phyloP scores from a whole-genome alignment of 2,113 vertebrate species.

The Tricholaema leucomelas region DNA sequence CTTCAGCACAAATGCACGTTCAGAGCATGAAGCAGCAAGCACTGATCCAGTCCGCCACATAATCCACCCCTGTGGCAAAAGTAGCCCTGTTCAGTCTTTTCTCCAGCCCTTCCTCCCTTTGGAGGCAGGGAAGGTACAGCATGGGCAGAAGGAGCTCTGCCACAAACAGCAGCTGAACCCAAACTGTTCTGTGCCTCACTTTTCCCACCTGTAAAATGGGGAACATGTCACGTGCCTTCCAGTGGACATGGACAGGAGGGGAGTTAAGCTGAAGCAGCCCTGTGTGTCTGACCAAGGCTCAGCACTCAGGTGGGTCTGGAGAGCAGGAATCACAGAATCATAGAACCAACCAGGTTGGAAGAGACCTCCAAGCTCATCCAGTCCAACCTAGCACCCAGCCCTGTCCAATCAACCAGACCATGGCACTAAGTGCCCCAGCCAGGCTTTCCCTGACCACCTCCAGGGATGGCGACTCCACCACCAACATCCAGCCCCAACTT shows the following conservation, averaged over 20 bases:
- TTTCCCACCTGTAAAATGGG: background rate
- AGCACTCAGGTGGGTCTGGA: background rate
- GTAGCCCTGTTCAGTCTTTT: background rate
- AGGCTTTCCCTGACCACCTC: too few species aligned
- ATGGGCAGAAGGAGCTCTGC: background rate
- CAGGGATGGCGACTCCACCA: too few species aligned
- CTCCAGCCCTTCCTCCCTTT: background rate
- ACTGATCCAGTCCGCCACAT: background rate
- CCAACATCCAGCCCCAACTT: too few species aligned
- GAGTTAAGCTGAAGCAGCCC: background rate
- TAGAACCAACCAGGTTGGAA: too few species aligned
- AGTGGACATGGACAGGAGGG: background rate
- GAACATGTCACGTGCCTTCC: background rate
- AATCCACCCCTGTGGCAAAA: background rate
- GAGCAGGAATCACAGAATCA: too few species aligned
- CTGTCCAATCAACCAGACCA: too few species aligned
- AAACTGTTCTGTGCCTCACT: background rate
- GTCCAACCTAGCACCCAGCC: too few species aligned
- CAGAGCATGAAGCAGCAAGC: background rate
- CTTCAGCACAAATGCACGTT: background rate
- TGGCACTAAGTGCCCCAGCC: too few species aligned
- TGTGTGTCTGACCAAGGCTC: background rate
- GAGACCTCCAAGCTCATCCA: too few species aligned
- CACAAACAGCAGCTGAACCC: fast-evolving
- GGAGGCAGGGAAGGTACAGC: background rate